Evolutionary conservation across 2,797 vertebrate species (phyloP).

Genomic region (Orientallactaga sibirica): DNA sequence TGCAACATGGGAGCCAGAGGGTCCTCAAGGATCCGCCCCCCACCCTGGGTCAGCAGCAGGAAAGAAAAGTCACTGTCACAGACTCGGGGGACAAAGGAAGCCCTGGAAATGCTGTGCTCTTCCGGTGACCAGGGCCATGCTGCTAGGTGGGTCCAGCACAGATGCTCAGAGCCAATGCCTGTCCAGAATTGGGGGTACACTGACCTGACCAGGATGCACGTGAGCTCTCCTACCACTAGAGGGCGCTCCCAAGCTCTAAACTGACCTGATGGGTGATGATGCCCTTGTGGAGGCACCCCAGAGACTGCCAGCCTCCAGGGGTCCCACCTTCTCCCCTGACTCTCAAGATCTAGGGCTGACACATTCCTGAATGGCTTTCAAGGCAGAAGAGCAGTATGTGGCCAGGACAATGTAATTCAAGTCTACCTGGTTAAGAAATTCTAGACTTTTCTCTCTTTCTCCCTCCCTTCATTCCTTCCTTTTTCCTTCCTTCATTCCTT

Average conservation of each 20-base stretch:
- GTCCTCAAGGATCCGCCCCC: too few relatives aligned
- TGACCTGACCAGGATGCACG: accelerated
- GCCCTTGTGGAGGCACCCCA: accelerated
- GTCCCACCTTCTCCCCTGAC: background rate
- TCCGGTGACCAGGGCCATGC: background rate
- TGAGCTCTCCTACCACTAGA: conserved; percentile 49
- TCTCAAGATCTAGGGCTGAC: background rate
- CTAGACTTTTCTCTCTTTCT: too few relatives aligned
- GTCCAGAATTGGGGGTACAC: accelerated
- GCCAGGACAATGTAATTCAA: too few relatives aligned
- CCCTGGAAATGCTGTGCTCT: background rate
- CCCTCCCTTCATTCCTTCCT: too few relatives aligned
- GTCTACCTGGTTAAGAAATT: background rate
- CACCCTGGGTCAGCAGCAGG: background rate
- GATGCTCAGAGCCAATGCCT: background rate
- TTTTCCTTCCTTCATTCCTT: too few relatives aligned
- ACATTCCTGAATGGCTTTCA: background rate
- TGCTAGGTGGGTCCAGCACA: too few relatives aligned
- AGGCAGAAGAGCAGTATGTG: accelerated
- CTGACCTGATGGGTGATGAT: accelerated
- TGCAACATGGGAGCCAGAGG: background rate
- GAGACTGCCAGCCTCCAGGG: background rate
- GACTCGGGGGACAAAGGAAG: background rate
- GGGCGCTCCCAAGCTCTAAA: background rate
- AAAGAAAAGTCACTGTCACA: background rate